Evolutionary conservation across 2,113 vertebrate species (phyloP).

Genomic region (Cercocebus atys): DNA sequence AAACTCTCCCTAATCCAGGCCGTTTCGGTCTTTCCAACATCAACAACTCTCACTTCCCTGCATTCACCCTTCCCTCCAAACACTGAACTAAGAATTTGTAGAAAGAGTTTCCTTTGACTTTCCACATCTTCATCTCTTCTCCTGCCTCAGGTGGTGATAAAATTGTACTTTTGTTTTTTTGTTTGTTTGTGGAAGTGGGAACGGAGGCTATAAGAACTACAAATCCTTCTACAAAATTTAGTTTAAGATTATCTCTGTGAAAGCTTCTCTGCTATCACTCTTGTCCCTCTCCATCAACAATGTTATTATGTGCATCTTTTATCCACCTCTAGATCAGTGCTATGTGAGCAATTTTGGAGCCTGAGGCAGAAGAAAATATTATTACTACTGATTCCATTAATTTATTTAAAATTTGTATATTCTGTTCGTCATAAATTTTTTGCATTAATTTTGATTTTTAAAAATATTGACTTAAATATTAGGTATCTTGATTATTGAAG

Average conservation of each 20-base stretch:
- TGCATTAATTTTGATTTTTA: background rate
- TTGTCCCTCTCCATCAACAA: background rate
- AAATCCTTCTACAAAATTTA: background rate
- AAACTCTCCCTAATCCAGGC: background rate
- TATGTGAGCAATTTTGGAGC: background rate
- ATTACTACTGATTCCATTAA: background rate
- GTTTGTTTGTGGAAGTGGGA: background rate
- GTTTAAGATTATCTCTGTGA: background rate
- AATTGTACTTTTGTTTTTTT: background rate
- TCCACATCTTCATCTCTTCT: background rate
- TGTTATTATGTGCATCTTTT: background rate
- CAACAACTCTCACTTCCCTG: background rate
- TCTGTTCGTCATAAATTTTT: background rate
- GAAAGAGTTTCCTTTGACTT: background rate
- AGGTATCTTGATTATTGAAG: background rate
- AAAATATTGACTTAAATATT: slow-evolving; percentile 5
- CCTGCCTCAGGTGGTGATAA: background rate
- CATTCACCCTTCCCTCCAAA: background rate
- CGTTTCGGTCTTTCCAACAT: background rate
- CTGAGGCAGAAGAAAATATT: background rate
- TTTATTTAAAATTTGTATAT: background rate
- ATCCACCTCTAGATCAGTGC: background rate
- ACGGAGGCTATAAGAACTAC: background rate
- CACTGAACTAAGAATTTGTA: background rate
- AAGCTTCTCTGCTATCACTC: background rate